Conservation (phyloP, 2,113 vertebrate species). For the Platycercus adscitus region DNA sequence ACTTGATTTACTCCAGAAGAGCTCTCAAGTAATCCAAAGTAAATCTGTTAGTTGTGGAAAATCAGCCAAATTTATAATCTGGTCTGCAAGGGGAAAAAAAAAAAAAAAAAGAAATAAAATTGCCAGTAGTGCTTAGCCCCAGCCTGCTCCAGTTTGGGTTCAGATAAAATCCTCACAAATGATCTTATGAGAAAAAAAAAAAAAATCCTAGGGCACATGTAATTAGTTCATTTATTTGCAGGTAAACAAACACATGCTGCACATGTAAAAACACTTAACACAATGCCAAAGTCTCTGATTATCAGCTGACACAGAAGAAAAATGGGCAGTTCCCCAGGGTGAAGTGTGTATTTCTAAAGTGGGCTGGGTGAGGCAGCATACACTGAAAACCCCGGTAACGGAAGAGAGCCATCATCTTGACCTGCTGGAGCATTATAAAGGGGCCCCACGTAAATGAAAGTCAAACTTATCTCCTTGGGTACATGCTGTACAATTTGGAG, state of each 20-base stretch:
- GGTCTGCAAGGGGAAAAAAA: background rate
- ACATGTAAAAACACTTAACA: background rate
- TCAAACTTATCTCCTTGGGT: background rate
- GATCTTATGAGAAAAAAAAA: background rate
- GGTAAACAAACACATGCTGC: background rate
- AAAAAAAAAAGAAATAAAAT: background rate
- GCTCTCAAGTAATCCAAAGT: background rate
- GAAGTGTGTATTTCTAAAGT: background rate
- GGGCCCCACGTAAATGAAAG: background rate
- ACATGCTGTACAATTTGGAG: background rate
- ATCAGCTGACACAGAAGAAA: background rate
- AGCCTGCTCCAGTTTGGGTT: background rate
- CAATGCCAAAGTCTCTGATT: background rate
- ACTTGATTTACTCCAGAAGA: background rate
- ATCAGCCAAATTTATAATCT: background rate
- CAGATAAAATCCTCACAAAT: background rate
- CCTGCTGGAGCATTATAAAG: background rate
- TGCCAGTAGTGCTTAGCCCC: background rate
- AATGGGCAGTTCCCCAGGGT: background rate
- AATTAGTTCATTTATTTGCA: background rate
- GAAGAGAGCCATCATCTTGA: rapidly evolving
- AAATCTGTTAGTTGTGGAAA: background rate
- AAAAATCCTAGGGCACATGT: background rate
- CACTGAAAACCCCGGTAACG: background rate
- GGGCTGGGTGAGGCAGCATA: background rate